phyloP scores from a whole-genome alignment of 1,140 invertebrate species.

The Leptinotarsa undecemlineata region DNA sequence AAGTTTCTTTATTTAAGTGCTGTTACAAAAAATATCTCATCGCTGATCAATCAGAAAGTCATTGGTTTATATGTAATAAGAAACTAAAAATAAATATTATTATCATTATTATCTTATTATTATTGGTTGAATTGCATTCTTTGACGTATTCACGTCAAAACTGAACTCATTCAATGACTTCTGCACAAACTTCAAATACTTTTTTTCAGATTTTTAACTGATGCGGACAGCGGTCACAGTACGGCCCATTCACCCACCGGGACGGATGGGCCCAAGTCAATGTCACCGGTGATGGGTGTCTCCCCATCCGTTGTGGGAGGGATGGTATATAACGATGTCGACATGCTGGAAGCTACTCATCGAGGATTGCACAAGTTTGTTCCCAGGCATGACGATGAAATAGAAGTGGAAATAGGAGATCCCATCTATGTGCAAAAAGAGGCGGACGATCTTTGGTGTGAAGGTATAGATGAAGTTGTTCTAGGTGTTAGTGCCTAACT shows the following conservation, averaged over 20 bases:
- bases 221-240: conserved; percentile 85
- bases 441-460: conserved; percentile 96
- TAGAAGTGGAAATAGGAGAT: conserved; percentile 96
- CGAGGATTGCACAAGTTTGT: conserved; percentile 94
- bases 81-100: too few relatives aligned
- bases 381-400: conserved; percentile 91
- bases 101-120: too few relatives aligned
- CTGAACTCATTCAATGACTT: too few relatives aligned
- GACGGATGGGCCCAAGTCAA: conserved; percentile 78
- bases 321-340: conserved; percentile 77
- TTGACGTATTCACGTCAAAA: too few relatives aligned
- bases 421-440: conserved; percentile 96
- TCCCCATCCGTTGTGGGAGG: conserved; percentile 63
- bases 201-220: conserved; percentile 64
- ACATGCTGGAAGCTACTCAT: conserved; percentile 92
- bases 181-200: not conserved
- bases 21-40: too few relatives aligned
- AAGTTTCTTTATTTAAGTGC: too few relatives aligned
- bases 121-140: too few relatives aligned
- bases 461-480: conserved; percentile 63
- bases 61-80: too few relatives aligned
- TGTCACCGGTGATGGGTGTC: conserved; percentile 68
- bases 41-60: too few relatives aligned
- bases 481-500: too few relatives aligned
- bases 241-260: conserved; percentile 79